A percentile compares a stretch with the other conserved stretches of the same genome.
Conservation (phyloP, 2,888 invertebrate genomes). For the Neocrepidodera transversa region DNA sequence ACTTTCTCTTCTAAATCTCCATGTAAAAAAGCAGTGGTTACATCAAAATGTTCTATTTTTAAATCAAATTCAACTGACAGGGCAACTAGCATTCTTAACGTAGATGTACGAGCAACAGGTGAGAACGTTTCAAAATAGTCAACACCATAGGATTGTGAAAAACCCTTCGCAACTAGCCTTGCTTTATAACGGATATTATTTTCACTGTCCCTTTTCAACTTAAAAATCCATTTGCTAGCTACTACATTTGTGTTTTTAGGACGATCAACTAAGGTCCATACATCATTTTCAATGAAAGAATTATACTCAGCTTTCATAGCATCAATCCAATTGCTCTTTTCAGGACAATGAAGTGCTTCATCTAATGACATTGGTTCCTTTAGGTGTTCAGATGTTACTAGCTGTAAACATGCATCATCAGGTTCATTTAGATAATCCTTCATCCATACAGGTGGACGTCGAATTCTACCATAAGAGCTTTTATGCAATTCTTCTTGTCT, state of each 20-base stretch:
- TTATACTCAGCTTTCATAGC: background rate
- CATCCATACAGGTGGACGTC: background rate
- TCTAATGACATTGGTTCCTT: background rate
- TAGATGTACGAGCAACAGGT: conserved; percentile 6
- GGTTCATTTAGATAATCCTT: background rate
- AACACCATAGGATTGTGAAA: conserved; percentile 34
- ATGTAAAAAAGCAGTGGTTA: conserved; percentile 28
- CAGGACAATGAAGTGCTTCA: background rate
- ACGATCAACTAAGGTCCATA: background rate
- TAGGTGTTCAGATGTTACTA: background rate
- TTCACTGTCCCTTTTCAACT: conserved; percentile 39
- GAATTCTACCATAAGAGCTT: background rate
- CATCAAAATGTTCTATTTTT: conserved; percentile 9
- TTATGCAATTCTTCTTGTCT: no score
- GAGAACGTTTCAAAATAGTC: conserved; percentile 18
- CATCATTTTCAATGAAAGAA: background rate
- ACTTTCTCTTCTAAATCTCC: conserved; percentile 41
- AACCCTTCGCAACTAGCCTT: conserved; percentile 47
- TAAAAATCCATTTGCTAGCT: conserved; percentile 36
- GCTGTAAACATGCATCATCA: background rate
- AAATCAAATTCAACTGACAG: conserved; percentile 17
- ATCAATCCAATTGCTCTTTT: conserved; percentile 27
- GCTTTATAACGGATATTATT: conserved; percentile 42
- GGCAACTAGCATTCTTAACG: conserved; percentile 40
- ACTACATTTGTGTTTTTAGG: background rate